Evolutionary conservation across 2,113 vertebrate species (phyloP).

Genomic region (Heteronetta atricapilla): DNA sequence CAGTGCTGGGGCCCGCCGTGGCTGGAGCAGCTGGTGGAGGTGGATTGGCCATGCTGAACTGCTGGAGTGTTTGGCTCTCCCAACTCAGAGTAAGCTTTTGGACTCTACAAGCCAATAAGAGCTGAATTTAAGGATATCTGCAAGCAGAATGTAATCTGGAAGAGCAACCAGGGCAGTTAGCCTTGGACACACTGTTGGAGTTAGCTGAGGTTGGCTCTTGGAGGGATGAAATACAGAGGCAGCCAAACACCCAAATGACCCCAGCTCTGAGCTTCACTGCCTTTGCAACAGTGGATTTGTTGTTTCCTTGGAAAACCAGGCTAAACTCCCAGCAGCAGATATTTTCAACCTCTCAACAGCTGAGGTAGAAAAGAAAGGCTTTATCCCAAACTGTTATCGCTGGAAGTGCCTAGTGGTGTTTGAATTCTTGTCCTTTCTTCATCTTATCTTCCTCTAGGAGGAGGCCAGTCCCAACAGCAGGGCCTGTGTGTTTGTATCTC

Average conservation of each 20-base stretch:
- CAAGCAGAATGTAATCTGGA: neutral
- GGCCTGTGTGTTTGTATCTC: rapidly evolving
- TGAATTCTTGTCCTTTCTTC: neutral
- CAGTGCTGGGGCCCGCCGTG: neutral
- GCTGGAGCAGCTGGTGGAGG: neutral
- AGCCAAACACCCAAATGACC: slow-evolving; percentile 29
- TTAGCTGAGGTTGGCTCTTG: neutral
- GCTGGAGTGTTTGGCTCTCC: neutral
- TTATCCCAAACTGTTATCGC: neutral
- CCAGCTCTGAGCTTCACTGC: neutral
- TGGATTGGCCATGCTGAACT: neutral
- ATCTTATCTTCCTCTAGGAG: neutral
- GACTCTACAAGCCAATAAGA: neutral
- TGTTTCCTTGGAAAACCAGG: slow-evolving; percentile 44
- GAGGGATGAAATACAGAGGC: neutral
- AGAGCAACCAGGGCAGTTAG: neutral
- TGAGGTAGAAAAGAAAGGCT: neutral
- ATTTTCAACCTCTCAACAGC: neutral
- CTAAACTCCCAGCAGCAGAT: neutral
- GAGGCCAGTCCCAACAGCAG: neutral
- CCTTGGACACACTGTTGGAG: neutral
- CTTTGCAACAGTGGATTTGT: neutral
- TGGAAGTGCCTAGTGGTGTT: neutral
- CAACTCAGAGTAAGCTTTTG: neutral
- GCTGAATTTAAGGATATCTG: neutral